Evolutionary conservation across 2,888 invertebrate species (phyloP), one percentile per base, ranked within the genome.

Genomic region (Pristionchus fissidentatus): DNA sequence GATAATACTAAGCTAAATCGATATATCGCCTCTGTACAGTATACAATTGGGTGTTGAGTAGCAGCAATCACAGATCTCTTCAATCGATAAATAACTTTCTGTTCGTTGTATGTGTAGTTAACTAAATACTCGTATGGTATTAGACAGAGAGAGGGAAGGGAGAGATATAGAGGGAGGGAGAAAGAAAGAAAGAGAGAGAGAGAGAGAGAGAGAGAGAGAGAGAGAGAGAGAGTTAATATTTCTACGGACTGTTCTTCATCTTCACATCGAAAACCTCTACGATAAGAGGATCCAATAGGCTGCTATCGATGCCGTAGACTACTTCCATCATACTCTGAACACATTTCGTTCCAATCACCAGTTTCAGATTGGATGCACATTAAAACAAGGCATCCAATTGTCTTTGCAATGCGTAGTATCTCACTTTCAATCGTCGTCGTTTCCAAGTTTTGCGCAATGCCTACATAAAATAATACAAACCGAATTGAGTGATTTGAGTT

Each of bases 241-340:
- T 77, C 38, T 38, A 79, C 22, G 35, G 57, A 5, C 38, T 79
- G 22, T 38, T 79, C 79, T 83, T 60, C 35, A 55, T 38, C 26
- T 78, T n/a, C 8, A 79, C n/a, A 26, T 84, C 87, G 84, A 89
- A 90, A 1, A 91, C 84, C 78, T 91, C 91, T 57, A 86, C 84
- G 43, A 91, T 85, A 13, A 91, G 84, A 10, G 91, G 91, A 83
- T 91, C 91, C 62, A 91, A 85, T 60, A 88, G 87, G 32, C 85
- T 84, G 66, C 85, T 88, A 60, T 91, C 88, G 43, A 90, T 84
- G 7, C 88, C 87, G 79, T 86, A 87, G 82, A 90, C 91, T 29
- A 91, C 86, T 2, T 85, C 84, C 38, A 90, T 87, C 55, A 91
- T 73, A 3, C 87, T 86, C 57, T 87, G 83, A 32, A 81, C 13